Conservation (phyloP, 2,888 invertebrate species). For the Rugalucina vietnamica region DNA sequence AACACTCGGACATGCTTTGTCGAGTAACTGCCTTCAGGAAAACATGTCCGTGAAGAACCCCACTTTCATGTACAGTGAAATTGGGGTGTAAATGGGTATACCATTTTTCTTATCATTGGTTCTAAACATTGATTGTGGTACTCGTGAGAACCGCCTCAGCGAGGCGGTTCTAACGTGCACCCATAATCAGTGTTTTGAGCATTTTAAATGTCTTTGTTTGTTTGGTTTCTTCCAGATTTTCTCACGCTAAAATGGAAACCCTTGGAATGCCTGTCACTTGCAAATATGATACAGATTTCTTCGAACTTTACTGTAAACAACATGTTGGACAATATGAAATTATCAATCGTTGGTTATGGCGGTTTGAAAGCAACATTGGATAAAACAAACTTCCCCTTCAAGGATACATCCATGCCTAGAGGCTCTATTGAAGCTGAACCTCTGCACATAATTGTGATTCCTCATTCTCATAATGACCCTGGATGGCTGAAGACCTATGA, state of each 20-base stretch:
- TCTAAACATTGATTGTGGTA: no score
- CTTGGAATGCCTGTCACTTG: slow-evolving; percentile 36
- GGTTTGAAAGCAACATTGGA: background rate
- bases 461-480: slow-evolving; percentile 98
- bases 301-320: slow-evolving; percentile 54
- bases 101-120: no score
- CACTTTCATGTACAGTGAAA: no score
- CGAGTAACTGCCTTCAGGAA: no score
- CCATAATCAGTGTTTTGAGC: background rate
- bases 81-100: no score
- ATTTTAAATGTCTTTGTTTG: background rate
- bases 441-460: slow-evolving; percentile 88
- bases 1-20: no score
- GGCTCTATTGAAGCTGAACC: slow-evolving; percentile 35
- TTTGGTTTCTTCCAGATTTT: background rate
- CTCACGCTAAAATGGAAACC: background rate
- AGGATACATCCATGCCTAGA: background rate
- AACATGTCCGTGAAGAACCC: no score
- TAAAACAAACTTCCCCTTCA: background rate
- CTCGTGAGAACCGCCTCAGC: no score
- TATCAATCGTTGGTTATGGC: background rate
- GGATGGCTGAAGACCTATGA: slow-evolving; percentile 98
- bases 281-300: slow-evolving; percentile 33
- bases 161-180: background rate
- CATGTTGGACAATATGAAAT: slow-evolving; percentile 45